Percentiles rank a stretch among this genome's conserved stretches.
Conservation (phyloP, 2,797 vertebrate species). For the Gallinago nigripennis region DNA sequence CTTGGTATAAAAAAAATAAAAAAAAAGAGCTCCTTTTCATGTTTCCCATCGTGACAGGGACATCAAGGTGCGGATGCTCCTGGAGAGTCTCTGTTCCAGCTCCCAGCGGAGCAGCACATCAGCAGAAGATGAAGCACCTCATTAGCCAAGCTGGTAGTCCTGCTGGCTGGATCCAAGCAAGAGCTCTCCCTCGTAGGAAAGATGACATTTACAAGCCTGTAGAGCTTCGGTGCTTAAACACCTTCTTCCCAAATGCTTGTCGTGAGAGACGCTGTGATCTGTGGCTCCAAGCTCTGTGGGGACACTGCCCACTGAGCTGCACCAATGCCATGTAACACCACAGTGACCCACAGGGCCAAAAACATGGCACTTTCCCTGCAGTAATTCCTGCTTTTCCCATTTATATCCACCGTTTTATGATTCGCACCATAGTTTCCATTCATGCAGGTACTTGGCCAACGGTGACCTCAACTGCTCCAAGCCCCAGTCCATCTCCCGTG, state of each 20-base stretch:
- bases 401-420: not conserved
- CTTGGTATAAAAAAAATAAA: not conserved
- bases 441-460: not conserved
- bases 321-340: rapidly evolving
- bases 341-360: not conserved
- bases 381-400: not conserved
- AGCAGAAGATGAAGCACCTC: conserved; percentile 6
- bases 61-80: not conserved
- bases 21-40: not conserved
- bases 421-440: not conserved
- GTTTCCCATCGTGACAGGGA: not conserved
- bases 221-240: not conserved
- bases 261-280: not conserved
- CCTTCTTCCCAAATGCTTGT: not conserved
- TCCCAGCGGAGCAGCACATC: conserved; percentile 15
- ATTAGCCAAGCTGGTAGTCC: not conserved
- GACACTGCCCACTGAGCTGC: not conserved
- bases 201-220: rapidly evolving
- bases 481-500: rapidly evolving
- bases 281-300: not conserved
- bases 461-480: not conserved
- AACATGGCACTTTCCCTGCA: not conserved
- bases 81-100: not conserved
- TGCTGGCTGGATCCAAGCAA: not conserved
- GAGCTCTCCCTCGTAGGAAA: not conserved